Conservation (phyloP, 2,888 invertebrate genomes). For the Pterostichus niger region DNA sequence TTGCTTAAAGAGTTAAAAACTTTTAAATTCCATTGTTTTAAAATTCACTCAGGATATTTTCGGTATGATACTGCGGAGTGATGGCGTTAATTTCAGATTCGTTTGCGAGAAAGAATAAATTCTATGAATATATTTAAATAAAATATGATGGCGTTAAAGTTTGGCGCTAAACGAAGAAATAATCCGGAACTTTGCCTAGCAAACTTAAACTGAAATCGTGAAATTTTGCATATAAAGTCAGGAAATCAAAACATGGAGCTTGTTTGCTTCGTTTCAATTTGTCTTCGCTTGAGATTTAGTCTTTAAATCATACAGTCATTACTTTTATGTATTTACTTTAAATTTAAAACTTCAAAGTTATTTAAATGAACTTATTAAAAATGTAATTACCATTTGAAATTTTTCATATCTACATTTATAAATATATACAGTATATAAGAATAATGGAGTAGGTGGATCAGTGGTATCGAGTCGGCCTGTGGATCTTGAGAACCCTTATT, state of each 20-base stretch:
- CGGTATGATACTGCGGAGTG: not conserved
- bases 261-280: constrained; percentile 4
- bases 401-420: no score
- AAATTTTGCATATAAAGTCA: constrained; percentile 37
- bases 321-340: constrained; percentile 4
- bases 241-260: not conserved
- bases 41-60: not conserved
- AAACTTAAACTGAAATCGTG: constrained; percentile 34
- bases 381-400: no score
- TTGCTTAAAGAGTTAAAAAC: not conserved
- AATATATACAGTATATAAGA: no score
- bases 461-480: no score
- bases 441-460: no score
- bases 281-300: not conserved
- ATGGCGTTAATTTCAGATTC: constrained; percentile 22
- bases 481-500: no score
- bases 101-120: constrained; percentile 24
- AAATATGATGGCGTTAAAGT: constrained; percentile 31
- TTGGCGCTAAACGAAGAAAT: constrained; percentile 24
- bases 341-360: not conserved
- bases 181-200: constrained; percentile 46
- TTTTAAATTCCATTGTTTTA: constrained; percentile 44
- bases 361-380: no score
- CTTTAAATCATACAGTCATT: not conserved
- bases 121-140: constrained; percentile 48